Base-by-base conservation (phyloP, 2,113 vertebrate species). In the Acrocephalus kingi region DNA sequence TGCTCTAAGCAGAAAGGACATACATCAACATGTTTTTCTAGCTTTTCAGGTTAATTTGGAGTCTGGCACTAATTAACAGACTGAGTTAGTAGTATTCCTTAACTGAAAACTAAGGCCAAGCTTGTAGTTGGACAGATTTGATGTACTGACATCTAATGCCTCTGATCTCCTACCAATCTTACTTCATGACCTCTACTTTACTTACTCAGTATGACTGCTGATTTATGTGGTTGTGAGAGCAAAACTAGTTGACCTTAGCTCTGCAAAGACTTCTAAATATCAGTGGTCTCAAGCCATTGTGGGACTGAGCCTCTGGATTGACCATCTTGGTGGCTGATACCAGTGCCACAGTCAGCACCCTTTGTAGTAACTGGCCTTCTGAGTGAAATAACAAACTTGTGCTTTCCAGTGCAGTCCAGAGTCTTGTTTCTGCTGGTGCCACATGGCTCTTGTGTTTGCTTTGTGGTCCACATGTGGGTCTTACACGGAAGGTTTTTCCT, bases 341-440 rank as follows among this genome's bases (percentile, higher is more conserved):
- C 51, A 76, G 48, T 45, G 25, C 33, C 90, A 61, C 78, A 81
- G 35, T 59, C 80, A 66, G 77, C 69, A 49, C 18, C 55, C 48
- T 71, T 35, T 76, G 81, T 61, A 71, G 46, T 55, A 74, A 8
- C 71, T 49, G 72, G 39, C 74, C 77, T 78, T 76, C 49, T 27
- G 51, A 75, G 87, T 39, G 84, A 89, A 55, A 10, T 48, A 75
- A 49, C 45, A 71, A 46, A 11, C 1, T 1, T 31, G 35, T 71
- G 25, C 68, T 49, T 93, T 54, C 61, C 45, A 28, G 78, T 76
- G 81, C 87, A 86, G 84, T 56, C 75, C 66, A 33, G 81, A 73
- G 30, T 93, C 51, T 87, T 23, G 3, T 76, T 92, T 91, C 68
- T 80, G 52, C 69, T 86, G 69, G 84, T 93, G 86, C 90, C 95